A percentile compares a stretch with the other conserved stretches of the same genome.
Conservation (phyloP, 2,113 vertebrate genomes). For the Vicugna pacos region DNA sequence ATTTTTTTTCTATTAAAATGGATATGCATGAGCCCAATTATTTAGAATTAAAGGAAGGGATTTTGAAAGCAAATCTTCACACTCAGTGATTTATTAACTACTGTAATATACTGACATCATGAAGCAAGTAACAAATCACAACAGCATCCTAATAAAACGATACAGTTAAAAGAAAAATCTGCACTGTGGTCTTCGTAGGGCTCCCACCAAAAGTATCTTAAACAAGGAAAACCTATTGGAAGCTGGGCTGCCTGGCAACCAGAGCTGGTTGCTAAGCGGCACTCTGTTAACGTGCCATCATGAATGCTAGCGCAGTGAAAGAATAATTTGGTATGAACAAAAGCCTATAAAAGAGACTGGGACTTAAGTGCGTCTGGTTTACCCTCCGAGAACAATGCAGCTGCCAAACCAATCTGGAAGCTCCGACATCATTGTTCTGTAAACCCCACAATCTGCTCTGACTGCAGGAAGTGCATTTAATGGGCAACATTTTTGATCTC, state of each 20-base stretch:
- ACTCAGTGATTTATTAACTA: slow-evolving; percentile 87
- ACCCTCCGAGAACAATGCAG: slow-evolving; percentile 93
- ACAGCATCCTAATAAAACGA: slow-evolving; percentile 85
- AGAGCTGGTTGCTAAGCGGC: slow-evolving; percentile 95
- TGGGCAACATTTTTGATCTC: slow-evolving; percentile 88
- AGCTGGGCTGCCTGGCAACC: slow-evolving; percentile 93
- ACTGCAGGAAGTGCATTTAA: slow-evolving; percentile 91
- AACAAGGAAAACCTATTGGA: slow-evolving; percentile 90
- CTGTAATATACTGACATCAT: slow-evolving; percentile 83
- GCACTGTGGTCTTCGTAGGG: slow-evolving; percentile 82
- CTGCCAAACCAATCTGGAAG: slow-evolving; percentile 96
- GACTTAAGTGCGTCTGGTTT: slow-evolving; percentile 95
- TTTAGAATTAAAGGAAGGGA: slow-evolving; percentile 75
- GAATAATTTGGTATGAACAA: slow-evolving; percentile 96
- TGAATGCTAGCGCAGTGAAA: slow-evolving; percentile 94
- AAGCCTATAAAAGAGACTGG: slow-evolving; percentile 90
- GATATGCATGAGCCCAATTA: slow-evolving; percentile 78
- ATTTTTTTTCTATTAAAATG: slow-evolving; percentile 74
- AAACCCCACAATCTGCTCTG: slow-evolving; percentile 90
- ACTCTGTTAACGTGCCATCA: slow-evolving; percentile 93
- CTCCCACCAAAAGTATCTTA: slow-evolving; percentile 83
- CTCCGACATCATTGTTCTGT: slow-evolving; percentile 93
- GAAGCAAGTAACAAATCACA: slow-evolving; percentile 85
- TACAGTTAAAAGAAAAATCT: slow-evolving; percentile 86
- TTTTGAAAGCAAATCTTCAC: slow-evolving; percentile 82